A percentile compares a stretch with the other conserved stretches of the same genome.
phyloP scores from a whole-genome alignment of 2,888 invertebrate genomes.

The Pardosa pseudoannulata region DNA sequence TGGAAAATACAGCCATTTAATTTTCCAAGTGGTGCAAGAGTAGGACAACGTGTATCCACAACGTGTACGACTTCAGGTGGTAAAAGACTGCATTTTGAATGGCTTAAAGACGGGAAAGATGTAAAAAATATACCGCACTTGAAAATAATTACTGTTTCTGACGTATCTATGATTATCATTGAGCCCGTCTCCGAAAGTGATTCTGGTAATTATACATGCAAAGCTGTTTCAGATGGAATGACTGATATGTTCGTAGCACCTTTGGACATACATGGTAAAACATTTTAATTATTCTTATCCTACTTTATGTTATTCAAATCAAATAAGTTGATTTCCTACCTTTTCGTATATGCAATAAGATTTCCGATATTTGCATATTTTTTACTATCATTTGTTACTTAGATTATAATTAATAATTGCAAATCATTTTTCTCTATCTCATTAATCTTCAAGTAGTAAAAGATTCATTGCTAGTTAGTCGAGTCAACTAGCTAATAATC shows the following conservation, averaged over 20 bases:
- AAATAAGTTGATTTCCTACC: no score
- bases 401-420: no score
- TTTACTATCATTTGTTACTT: no score
- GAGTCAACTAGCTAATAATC: no score
- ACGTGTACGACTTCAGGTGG: constrained; percentile 50
- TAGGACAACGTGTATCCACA: constrained; percentile 46
- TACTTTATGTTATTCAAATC: no score
- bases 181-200: constrained; percentile 45
- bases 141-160: constrained; percentile 34
- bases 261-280: constrained; percentile 41
- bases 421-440: no score
- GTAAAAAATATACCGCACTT: constrained; percentile 19
- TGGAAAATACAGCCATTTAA: constrained; percentile 63
- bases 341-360: no score
- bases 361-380: no score
- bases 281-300: no score
- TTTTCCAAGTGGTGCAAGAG: constrained; percentile 34
- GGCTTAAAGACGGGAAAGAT: constrained; percentile 57
- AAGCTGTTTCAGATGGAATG: constrained; percentile 40
- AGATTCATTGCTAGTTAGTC: no score
- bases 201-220: constrained; percentile 60
- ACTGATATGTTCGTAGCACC: constrained; percentile 28
- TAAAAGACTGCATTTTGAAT: constrained; percentile 34
- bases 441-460: no score
- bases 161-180: constrained; percentile 53